A percentile compares a stretch with the other conserved stretches of the same genome.
These are phyloP conservation scores for Notodonta ziczac DNA, from an alignment of 2,888 invertebrate species.

Conservation along the genomic window DNA sequence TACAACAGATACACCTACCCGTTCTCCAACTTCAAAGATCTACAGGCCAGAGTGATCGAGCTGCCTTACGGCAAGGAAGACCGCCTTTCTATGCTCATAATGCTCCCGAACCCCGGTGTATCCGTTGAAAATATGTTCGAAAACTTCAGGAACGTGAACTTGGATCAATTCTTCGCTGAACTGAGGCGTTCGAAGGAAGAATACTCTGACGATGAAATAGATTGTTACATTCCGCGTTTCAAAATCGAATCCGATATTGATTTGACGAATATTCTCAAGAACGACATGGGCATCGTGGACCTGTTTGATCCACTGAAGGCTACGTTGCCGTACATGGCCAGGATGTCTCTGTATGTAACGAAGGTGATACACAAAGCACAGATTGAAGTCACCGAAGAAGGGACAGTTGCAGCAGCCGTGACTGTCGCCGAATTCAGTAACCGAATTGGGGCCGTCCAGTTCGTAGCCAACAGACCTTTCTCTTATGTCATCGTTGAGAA, in stretches of 20 bases:
- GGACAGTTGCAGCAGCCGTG: conserved; percentile 87
- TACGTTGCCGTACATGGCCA: conserved; percentile 73
- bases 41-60: conserved; percentile 87
- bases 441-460: conserved; percentile 82
- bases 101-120: conserved; percentile 86
- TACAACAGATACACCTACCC: conserved; percentile 84
- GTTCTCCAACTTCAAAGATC: conserved; percentile 80
- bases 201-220: conserved; percentile 86
- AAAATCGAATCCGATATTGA: conserved; percentile 84
- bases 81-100: conserved; percentile 86
- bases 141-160: conserved; percentile 73
- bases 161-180: conserved; percentile 78
- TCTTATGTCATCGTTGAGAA: conserved; percentile 88
- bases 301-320: conserved; percentile 80
- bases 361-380: conserved; percentile 88
- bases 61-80: conserved; percentile 87
- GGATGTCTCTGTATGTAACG: conserved; percentile 81
- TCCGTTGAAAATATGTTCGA: conserved; percentile 79
- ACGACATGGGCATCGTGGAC: conserved; percentile 75
- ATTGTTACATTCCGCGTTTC: conserved; percentile 87
- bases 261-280: conserved; percentile 77
- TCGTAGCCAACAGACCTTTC: conserved; percentile 87
- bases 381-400: conserved; percentile 90
- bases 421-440: conserved; percentile 79
- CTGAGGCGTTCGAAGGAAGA: conserved; percentile 75